Evolutionary conservation across 2,888 invertebrate genomes (phyloP).

Genomic region (Cheilosia scutellata): DNA sequence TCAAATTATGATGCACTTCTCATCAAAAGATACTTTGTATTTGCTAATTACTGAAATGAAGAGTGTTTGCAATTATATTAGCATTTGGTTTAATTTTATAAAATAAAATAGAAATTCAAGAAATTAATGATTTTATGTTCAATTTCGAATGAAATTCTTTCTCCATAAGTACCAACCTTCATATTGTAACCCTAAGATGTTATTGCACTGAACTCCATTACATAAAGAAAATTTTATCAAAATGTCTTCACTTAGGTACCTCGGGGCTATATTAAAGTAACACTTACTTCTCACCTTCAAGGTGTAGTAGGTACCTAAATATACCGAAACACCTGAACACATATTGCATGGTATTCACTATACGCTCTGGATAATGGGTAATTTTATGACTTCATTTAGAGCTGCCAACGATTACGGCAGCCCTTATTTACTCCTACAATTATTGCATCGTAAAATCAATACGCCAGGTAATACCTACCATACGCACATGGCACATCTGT

Average conservation of each 20-base stretch:
- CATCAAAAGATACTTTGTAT: not conserved
- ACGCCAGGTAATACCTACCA: not conserved
- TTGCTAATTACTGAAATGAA: slow-evolving; percentile 10
- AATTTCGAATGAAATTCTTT: not conserved
- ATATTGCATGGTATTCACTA: not conserved
- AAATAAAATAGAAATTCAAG: no score
- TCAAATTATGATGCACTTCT: slow-evolving; percentile 17
- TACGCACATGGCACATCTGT: not conserved
- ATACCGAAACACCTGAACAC: not conserved
- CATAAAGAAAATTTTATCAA: not conserved
- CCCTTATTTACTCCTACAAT: slow-evolving; percentile 12
- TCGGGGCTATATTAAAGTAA: not conserved
- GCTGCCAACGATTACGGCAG: slow-evolving; percentile 5
- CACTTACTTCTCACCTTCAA: not conserved
- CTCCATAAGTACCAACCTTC: not conserved
- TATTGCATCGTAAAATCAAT: slow-evolving; percentile 21
- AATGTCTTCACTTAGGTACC: not conserved
- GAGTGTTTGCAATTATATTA: not conserved
- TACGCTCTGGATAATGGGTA: not conserved
- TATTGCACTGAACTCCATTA: not conserved
- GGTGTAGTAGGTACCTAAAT: not conserved
- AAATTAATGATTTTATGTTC: no score
- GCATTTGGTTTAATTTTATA: not conserved
- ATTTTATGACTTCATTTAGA: slow-evolving; percentile 29
- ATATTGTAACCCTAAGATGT: not conserved